Percentiles rank a stretch among this genome's conserved stretches.
Conservation (phyloP, 2,888 invertebrate species). For the Phyllotreta cruciferae region DNA sequence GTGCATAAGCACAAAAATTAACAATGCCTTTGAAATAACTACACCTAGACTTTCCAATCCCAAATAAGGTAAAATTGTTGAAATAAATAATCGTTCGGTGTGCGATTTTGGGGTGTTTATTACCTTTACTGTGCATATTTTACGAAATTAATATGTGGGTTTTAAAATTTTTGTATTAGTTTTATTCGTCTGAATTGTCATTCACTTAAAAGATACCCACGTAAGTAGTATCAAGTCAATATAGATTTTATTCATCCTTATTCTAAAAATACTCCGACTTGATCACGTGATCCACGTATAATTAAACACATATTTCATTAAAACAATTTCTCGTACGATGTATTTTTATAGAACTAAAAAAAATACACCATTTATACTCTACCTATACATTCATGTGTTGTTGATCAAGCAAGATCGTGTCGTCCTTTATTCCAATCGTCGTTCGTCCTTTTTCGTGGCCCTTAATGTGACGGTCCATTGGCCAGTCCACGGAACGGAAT, state of each 20-base stretch:
- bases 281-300: conserved; percentile 41
- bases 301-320: conserved; percentile 34
- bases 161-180: conserved; percentile 11
- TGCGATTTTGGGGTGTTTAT: conserved; percentile 9
- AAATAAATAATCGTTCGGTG: not conserved
- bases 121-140: too few relatives aligned
- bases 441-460: not conserved
- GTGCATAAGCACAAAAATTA: too few relatives aligned
- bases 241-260: conserved; percentile 35
- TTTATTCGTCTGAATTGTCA: conserved; percentile 14
- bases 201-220: conserved; percentile 18
- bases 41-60: conserved; percentile 22
- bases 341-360: too few relatives aligned
- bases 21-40: conserved; percentile 4
- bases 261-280: conserved; percentile 40
- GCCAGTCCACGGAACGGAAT: not conserved
- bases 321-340: not conserved
- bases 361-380: too few relatives aligned
- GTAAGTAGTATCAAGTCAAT: conserved; percentile 24
- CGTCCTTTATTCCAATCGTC: too few relatives aligned
- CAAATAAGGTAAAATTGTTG: conserved; percentile 24
- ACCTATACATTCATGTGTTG: too few relatives aligned
- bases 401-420: too few relatives aligned
- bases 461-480: not conserved
- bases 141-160: not conserved